Conservation (phyloP, 30 jellyfish, hydroid and myxozoan genomes). For the Aurelia aurita region DNA sequence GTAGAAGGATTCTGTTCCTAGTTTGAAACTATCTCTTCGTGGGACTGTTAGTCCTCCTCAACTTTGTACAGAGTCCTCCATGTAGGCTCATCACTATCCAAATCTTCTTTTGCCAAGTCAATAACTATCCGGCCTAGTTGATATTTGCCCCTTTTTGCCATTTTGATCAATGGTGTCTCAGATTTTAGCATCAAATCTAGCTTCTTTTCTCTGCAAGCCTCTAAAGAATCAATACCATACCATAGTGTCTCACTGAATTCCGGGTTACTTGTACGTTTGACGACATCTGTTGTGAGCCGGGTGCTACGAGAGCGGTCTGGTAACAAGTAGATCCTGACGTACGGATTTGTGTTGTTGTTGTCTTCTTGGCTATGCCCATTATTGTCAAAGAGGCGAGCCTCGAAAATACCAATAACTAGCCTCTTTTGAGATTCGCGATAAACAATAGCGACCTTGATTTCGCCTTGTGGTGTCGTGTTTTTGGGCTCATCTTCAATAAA, state of each 20-base stretch:
- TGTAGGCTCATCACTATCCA: slow-evolving; percentile 46
- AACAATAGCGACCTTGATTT: slow-evolving; percentile 60
- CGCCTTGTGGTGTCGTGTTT: slow-evolving; percentile 66
- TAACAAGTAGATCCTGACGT: slow-evolving; percentile 69
- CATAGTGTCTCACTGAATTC: slow-evolving; percentile 74
- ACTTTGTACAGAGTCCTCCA: slow-evolving; percentile 72
- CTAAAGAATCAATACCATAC: slow-evolving; percentile 65
- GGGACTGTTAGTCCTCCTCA: slow-evolving; percentile 14
- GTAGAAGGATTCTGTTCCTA: too few relatives aligned
- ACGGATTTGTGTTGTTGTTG: slow-evolving; percentile 60
- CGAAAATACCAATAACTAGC: slow-evolving; percentile 64
- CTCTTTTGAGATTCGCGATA: slow-evolving; percentile 40
- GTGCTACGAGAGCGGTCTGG: slow-evolving; percentile 80
- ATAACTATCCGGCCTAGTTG: slow-evolving; percentile 67
- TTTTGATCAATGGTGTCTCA: slow-evolving; percentile 68
- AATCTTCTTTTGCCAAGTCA: slow-evolving; percentile 69
- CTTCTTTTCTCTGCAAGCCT: slow-evolving; percentile 53
- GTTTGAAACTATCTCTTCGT: too few relatives aligned
- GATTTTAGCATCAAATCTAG: slow-evolving; percentile 74
- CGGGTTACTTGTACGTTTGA: slow-evolving; percentile 63
- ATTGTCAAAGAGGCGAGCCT: slow-evolving; percentile 53
- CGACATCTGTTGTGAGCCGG: slow-evolving; percentile 73
- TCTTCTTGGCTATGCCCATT: slow-evolving; percentile 16
- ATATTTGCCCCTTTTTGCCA: slow-evolving; percentile 58
- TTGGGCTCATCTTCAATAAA: slow-evolving; percentile 60